Percentiles rank a stretch among this genome's conserved stretches.
These are phyloP conservation scores for Aricia artaxerxes DNA, from an alignment of 2,888 invertebrate genomes.

Conservation along the genomic window DNA sequence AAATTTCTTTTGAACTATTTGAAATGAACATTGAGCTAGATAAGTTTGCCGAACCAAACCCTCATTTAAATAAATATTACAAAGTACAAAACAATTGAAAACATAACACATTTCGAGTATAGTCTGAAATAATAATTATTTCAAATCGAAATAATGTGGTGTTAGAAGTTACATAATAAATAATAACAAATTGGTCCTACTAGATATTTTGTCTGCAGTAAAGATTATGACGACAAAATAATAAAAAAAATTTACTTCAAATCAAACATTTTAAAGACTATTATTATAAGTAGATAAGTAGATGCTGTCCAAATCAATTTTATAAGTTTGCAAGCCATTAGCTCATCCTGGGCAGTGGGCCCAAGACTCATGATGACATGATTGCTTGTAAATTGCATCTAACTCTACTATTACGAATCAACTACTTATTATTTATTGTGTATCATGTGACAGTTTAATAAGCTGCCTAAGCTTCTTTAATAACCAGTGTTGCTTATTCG, in stretches of 20 bases:
- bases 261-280: background rate
- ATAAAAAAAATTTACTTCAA: background rate
- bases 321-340: background rate
- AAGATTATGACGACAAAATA: slow-evolving; percentile 22
- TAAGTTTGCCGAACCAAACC: background rate
- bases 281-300: background rate
- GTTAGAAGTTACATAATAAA: slow-evolving; percentile 23
- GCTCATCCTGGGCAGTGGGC: background rate
- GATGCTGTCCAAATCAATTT: background rate
- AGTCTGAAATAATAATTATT: background rate
- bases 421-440: background rate
- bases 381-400: slow-evolving; percentile 2
- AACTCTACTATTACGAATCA: background rate
- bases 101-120: background rate
- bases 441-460: background rate
- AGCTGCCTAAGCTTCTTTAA: background rate
- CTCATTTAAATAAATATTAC: slow-evolving; percentile 5
- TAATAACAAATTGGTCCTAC: slow-evolving; percentile 45
- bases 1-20: background rate
- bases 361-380: background rate
- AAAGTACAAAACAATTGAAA: background rate
- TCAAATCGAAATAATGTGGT: background rate
- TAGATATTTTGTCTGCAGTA: slow-evolving; percentile 32
- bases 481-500: background rate
- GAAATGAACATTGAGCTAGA: background rate